Evolutionary conservation across 2,113 vertebrate species (phyloP).

Genomic region (Ceratotherium simum): DNA sequence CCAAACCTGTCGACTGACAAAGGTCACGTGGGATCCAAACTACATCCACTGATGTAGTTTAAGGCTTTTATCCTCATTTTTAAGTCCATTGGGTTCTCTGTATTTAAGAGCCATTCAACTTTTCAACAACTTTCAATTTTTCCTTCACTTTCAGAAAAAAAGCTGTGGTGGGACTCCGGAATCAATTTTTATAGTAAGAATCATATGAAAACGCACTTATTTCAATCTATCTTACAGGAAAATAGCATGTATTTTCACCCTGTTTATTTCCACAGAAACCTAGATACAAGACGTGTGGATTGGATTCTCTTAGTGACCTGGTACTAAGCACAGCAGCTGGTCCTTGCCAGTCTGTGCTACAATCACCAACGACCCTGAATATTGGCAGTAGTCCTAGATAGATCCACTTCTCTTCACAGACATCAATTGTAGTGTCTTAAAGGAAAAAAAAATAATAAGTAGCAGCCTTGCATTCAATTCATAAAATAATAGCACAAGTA

Average conservation of each 20-base stretch:
- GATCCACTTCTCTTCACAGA: background rate
- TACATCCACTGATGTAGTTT: background rate
- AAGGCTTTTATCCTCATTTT: slow-evolving; percentile 9
- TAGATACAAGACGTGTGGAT: slow-evolving; percentile 1
- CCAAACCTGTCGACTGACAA: background rate
- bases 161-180: background rate
- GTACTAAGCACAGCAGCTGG: slow-evolving; percentile 32
- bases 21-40: background rate
- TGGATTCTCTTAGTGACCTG: slow-evolving; percentile 24
- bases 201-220: background rate
- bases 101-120: slow-evolving; percentile 43
- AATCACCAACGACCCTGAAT: background rate
- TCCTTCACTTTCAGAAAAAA: background rate
- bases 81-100: background rate
- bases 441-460: background rate
- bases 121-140: slow-evolving; percentile 42
- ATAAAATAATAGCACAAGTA: slow-evolving; percentile 39
- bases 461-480: slow-evolving; percentile 33
- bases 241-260: slow-evolving; percentile 12
- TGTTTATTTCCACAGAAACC: slow-evolving; percentile 24
- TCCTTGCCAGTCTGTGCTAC: background rate
- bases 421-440: background rate
- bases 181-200: background rate
- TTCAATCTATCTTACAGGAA: slow-evolving; percentile 30
- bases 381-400: slow-evolving; percentile 35